Percentiles rank a stretch among this genome's conserved stretches.
Evolutionary conservation across 2,113 vertebrate genomes (phyloP).

Genomic region (Calidris pugnax): DNA sequence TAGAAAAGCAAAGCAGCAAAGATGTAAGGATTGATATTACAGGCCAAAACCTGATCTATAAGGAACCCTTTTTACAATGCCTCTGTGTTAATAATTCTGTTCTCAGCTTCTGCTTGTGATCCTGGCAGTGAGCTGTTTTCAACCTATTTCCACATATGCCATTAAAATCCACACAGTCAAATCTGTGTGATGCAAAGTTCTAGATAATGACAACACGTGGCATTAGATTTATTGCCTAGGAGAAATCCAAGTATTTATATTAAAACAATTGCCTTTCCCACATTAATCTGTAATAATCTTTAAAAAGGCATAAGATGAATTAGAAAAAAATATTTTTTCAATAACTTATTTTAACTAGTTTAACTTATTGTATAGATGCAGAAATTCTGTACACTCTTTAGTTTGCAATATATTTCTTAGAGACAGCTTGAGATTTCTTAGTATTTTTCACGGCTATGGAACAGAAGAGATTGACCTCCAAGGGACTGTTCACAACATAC

Average conservation of each 20-base stretch:
- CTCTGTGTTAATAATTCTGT: neutral
- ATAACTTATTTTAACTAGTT: neutral
- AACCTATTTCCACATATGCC: neutral
- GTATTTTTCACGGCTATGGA: neutral
- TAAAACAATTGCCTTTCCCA: neutral
- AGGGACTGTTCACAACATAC: neutral
- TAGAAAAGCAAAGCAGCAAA: neutral
- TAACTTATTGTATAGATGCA: neutral
- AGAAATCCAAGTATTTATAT: neutral
- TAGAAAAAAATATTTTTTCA: neutral
- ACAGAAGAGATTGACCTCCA: neutral
- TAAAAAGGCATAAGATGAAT: neutral
- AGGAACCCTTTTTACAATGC: neutral
- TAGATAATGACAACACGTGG: neutral
- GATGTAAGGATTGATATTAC: neutral
- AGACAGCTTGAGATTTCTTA: neutral
- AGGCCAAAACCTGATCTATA: neutral
- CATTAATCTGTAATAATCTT: neutral
- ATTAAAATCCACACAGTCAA: neutral
- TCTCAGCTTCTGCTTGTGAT: neutral
- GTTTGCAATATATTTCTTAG: neutral
- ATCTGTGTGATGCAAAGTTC: neutral
- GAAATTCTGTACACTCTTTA: neutral
- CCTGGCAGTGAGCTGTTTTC: neutral
- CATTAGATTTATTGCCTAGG: neutral